phyloP scores from a whole-genome alignment of 2,888 invertebrate species.

The Cheilosia vernalis region DNA sequence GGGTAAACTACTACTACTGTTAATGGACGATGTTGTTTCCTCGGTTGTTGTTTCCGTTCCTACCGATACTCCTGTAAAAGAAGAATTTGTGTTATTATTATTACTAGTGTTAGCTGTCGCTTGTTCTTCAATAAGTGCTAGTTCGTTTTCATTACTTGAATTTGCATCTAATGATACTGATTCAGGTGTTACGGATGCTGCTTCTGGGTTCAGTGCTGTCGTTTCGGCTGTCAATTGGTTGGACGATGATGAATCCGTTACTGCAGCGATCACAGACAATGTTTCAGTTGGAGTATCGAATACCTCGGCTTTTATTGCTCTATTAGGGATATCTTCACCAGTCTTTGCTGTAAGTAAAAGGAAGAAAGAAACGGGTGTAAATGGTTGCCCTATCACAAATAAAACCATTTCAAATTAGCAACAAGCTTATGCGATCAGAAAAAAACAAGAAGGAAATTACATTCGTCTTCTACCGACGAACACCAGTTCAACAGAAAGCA shows the following conservation, averaged over 20 bases:
- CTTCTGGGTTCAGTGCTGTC: slow-evolving; percentile 31
- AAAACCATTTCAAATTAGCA: too few species aligned
- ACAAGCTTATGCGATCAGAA: too few species aligned
- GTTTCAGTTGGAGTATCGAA: slow-evolving; percentile 57
- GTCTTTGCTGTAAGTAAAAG: slow-evolving; percentile 53
- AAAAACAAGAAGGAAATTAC: too few species aligned
- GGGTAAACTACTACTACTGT: slow-evolving; percentile 57
- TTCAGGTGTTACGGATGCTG: slow-evolving; percentile 24
- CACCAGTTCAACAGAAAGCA: too few species aligned
- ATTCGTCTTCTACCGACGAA: too few species aligned
- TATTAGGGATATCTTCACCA: slow-evolving; percentile 60
- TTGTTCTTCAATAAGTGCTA: slow-evolving; percentile 16
- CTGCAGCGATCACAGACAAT: slow-evolving; percentile 62
- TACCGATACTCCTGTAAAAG: slow-evolving; percentile 50
- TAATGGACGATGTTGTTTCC: slow-evolving; percentile 53
- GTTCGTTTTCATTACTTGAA: slow-evolving; percentile 50
- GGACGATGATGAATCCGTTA: slow-evolving; percentile 53
- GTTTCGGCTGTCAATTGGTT: slow-evolving; percentile 32
- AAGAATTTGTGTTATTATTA: background rate
- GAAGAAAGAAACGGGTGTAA: background rate
- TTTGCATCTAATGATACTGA: slow-evolving; percentile 33
- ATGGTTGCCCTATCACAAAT: too few species aligned
- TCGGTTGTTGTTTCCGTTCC: slow-evolving; percentile 51
- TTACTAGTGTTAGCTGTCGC: background rate
- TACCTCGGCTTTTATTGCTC: slow-evolving; percentile 64